A percentile compares a stretch with the other conserved stretches of the same genome.
Evolutionary conservation across 2,797 vertebrate genomes (phyloP).

Genomic region (Esox lucius): DNA sequence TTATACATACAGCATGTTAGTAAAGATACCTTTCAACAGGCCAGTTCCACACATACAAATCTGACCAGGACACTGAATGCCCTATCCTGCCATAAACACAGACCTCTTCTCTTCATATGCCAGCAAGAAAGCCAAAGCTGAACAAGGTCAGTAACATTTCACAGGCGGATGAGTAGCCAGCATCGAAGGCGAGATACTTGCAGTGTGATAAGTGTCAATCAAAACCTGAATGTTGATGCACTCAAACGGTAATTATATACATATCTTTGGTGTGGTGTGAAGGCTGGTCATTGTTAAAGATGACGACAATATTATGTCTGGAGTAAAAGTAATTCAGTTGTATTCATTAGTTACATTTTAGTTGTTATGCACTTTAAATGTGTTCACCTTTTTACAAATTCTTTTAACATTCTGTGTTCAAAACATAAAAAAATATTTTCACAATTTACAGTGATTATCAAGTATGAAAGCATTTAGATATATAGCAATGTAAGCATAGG

Average conservation of each 20-base stretch:
- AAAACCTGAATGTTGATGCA: background rate
- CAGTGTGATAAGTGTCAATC: background rate
- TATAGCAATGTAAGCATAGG: background rate
- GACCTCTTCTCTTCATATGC: too few species aligned
- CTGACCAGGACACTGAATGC: background rate
- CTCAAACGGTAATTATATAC: background rate
- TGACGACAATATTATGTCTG: background rate
- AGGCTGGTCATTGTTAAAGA: background rate
- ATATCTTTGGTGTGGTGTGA: background rate
- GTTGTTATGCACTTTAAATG: background rate
- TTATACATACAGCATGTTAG: slow-evolving; percentile 52
- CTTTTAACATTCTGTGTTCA: background rate
- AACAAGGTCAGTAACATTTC: slow-evolving; percentile 7
- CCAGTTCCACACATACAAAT: background rate
- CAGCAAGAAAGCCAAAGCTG: background rate
- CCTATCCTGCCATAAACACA: background rate
- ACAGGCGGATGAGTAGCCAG: background rate
- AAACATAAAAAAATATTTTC: too few species aligned
- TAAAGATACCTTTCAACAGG: slow-evolving; percentile 54
- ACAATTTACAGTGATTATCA: background rate
- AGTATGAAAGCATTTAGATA: background rate
- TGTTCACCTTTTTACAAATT: background rate
- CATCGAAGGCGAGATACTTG: background rate
- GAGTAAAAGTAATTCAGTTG: background rate
- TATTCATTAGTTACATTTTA: background rate